Conservation (phyloP, 2,113 vertebrate species). For the Forbesichthys papilliferus region DNA sequence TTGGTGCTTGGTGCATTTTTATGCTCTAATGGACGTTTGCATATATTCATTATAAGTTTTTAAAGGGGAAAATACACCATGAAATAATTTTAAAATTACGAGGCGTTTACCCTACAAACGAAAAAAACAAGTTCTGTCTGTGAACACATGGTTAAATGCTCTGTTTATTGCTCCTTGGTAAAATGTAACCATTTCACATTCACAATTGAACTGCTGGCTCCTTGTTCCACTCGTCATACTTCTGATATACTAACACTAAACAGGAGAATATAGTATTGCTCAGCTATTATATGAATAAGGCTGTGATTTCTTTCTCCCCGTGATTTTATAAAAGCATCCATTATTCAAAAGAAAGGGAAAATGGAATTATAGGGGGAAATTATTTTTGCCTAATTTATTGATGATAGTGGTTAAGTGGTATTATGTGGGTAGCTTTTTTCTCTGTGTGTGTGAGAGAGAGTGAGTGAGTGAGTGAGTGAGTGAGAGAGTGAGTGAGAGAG, state of each 20-base stretch:
- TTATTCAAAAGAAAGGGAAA: conserved; percentile 49
- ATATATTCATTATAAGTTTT: conserved; percentile 69
- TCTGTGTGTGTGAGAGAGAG: background rate
- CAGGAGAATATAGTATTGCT: conserved; percentile 48
- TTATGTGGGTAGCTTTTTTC: background rate
- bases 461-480: background rate
- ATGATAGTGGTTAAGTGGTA: conserved; percentile 24
- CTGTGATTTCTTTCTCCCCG: conserved; percentile 41
- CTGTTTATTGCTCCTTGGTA: conserved; percentile 45
- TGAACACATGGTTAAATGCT: conserved; percentile 37
- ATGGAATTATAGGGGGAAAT: conserved; percentile 45
- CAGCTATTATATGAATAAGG: conserved; percentile 48
- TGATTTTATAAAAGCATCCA: conserved; percentile 46
- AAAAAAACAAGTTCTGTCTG: background rate
- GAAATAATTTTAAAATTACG: conserved; percentile 37
- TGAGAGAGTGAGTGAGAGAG: background rate
- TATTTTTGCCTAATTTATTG: conserved; percentile 48
- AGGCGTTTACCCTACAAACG: background rate
- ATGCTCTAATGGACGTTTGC: conserved; percentile 70
- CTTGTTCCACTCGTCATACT: conserved; percentile 39
- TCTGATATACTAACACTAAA: conserved; percentile 46
- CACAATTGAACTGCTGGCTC: conserved; percentile 23
- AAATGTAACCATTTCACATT: conserved; percentile 5
- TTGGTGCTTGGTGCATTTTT: conserved; percentile 58
- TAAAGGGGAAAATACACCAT: conserved; percentile 44